Evolutionary conservation across 2,888 invertebrate genomes (phyloP).

Genomic region (Drosophila mercatorum): DNA sequence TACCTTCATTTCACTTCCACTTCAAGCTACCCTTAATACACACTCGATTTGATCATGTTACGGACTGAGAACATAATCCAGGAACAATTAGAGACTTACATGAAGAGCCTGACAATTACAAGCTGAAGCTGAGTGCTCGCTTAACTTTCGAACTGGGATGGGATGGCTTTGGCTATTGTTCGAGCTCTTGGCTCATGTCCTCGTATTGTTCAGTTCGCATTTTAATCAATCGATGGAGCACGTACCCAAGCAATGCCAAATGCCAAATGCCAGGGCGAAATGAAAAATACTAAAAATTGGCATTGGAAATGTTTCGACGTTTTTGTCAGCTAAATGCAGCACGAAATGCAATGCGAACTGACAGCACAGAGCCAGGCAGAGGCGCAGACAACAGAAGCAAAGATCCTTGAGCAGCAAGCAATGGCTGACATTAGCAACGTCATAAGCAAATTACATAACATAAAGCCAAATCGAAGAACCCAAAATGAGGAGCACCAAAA

Average conservation of each 20-base stretch:
- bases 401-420: constrained; percentile 15
- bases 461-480: constrained; percentile 54
- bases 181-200: constrained; percentile 8
- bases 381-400: neutral
- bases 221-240: constrained; percentile 53
- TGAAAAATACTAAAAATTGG: constrained; percentile 41
- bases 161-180: neutral
- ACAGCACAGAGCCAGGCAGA: neutral
- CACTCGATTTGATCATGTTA: neutral
- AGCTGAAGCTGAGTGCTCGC: neutral
- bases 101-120: neutral
- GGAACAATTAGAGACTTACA: neutral
- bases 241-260: constrained; percentile 19
- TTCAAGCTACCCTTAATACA: neutral
- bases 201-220: constrained; percentile 30
- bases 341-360: constrained; percentile 41
- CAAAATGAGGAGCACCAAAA: neutral
- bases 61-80: neutral
- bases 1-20: neutral
- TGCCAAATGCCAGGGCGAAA: constrained; percentile 13
- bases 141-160: neutral
- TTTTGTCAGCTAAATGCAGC: constrained; percentile 37
- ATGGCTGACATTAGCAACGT: constrained; percentile 60
- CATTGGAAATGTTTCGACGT: constrained; percentile 38
- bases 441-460: constrained; percentile 61